Percentiles rank a stretch among this genome's conserved stretches.
phyloP scores from a whole-genome alignment of 2,888 invertebrate genomes.

The Calliphora vomitoria region DNA sequence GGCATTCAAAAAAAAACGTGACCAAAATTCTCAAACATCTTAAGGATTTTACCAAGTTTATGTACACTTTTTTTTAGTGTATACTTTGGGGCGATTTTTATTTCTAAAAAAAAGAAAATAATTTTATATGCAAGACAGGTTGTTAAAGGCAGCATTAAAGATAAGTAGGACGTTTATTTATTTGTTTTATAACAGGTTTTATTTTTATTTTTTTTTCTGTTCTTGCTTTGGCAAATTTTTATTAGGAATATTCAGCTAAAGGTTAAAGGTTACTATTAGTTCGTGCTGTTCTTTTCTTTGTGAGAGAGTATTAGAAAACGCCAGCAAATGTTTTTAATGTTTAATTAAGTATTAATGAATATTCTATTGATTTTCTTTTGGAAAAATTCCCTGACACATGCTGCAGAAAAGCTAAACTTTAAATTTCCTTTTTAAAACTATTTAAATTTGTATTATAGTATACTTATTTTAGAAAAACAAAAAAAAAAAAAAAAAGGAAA shows the following conservation, averaged over 20 bases:
- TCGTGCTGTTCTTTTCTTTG: no score
- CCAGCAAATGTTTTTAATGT: conserved; percentile 28
- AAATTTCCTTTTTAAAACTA: conserved; percentile 9
- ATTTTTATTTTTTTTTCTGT: no score
- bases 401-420: conserved; percentile 1
- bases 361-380: conserved; percentile 48
- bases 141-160: conserved; percentile 57
- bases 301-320: neutral
- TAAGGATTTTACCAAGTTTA: neutral
- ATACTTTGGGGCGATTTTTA: conserved; percentile 21
- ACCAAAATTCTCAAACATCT: conserved; percentile 49
- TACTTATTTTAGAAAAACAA: neutral
- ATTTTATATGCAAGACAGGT: conserved; percentile 62
- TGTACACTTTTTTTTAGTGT: neutral
- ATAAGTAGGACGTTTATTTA: conserved; percentile 68
- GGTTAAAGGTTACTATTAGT: conserved; percentile 35
- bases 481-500: neutral
- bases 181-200: conserved; percentile 46
- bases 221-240: neutral
- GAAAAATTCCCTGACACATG: conserved; percentile 15
- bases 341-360: conserved; percentile 57
- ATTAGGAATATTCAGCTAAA: neutral
- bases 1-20: conserved; percentile 50
- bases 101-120: neutral
- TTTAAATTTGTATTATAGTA: neutral